phyloP scores from a whole-genome alignment of 2,113 vertebrate genomes.

The Pelmatolapia mariae region DNA sequence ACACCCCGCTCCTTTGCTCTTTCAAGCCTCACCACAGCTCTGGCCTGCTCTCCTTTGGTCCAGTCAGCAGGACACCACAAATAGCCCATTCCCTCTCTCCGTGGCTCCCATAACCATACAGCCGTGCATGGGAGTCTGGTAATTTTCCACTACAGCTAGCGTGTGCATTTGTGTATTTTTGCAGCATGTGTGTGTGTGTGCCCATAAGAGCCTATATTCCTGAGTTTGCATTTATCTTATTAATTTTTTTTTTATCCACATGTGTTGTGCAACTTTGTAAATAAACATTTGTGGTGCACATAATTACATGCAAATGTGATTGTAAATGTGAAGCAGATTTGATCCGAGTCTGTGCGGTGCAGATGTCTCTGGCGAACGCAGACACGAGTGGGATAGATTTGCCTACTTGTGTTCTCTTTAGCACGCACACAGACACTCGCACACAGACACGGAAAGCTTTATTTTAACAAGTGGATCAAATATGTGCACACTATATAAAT shows the following conservation, averaged over 20 bases:
- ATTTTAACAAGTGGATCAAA: neutral
- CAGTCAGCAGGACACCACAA: slow-evolving; percentile 55
- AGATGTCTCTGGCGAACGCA: neutral
- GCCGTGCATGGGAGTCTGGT: slow-evolving; percentile 14
- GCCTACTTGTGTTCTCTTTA: neutral
- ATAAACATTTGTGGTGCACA: neutral
- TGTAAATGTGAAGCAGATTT: neutral
- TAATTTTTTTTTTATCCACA: neutral
- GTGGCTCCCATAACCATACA: slow-evolving; percentile 21
- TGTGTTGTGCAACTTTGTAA: slow-evolving; percentile 6
- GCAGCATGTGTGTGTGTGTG: neutral
- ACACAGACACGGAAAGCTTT: neutral
- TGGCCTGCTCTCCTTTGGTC: slow-evolving; percentile 24
- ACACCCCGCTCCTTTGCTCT: slow-evolving; percentile 35
- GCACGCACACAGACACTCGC: neutral
- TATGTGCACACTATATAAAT: neutral
- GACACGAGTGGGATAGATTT: neutral
- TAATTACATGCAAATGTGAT: neutral
- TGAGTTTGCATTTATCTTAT: neutral
- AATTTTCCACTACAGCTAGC: slow-evolving; percentile 43
- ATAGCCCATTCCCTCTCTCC: slow-evolving; percentile 40
- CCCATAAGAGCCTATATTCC: neutral
- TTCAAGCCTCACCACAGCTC: slow-evolving; percentile 37
- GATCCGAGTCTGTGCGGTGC: neutral
- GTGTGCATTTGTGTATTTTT: neutral